Percentiles rank a stretch among this genome's conserved stretches.
Evolutionary conservation across 2,888 invertebrate genomes (phyloP).

Genomic region (Lycocerus yunnanus): DNA sequence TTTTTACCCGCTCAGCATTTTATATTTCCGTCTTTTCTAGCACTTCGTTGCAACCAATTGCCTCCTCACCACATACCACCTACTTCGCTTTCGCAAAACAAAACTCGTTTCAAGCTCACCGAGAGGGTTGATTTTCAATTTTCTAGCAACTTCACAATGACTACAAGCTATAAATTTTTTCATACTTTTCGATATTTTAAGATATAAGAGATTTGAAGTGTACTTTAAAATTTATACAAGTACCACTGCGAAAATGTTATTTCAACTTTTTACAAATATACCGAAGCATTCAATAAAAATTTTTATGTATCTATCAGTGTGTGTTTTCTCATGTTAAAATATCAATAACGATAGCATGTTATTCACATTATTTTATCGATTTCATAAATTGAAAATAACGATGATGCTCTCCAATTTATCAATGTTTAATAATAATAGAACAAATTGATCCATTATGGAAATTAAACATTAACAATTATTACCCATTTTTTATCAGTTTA

Average conservation of each 20-base stretch:
- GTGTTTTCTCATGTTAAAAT: neutral
- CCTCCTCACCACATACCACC: slow-evolving; percentile 24
- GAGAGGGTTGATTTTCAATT: slow-evolving; percentile 27
- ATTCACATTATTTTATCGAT: neutral
- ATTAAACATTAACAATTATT: neutral
- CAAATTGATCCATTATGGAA: slow-evolving; percentile 3
- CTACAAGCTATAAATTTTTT: slow-evolving; percentile 6
- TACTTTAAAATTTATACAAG: slow-evolving; percentile 4
- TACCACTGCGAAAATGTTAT: slow-evolving; percentile 1
- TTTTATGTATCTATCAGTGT: neutral
- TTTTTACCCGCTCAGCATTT: slow-evolving; percentile 37
- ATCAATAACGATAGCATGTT: slow-evolving; percentile 1
- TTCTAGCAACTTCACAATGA: slow-evolving; percentile 24
- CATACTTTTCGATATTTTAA: slow-evolving; percentile 3
- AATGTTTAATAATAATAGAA: slow-evolving; percentile 1
- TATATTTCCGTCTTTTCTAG: slow-evolving; percentile 32
- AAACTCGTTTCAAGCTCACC: slow-evolving; percentile 16
- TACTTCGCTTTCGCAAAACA: slow-evolving; percentile 13
- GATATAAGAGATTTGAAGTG: neutral
- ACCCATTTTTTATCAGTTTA: neutral
- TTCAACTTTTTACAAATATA: neutral
- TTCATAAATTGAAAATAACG: neutral
- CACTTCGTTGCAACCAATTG: slow-evolving; percentile 25
- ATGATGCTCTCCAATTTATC: neutral
- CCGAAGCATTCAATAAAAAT: neutral